Evolutionary conservation across 2,113 vertebrate species (phyloP).

Genomic region (Dipodomys spectabilis): DNA sequence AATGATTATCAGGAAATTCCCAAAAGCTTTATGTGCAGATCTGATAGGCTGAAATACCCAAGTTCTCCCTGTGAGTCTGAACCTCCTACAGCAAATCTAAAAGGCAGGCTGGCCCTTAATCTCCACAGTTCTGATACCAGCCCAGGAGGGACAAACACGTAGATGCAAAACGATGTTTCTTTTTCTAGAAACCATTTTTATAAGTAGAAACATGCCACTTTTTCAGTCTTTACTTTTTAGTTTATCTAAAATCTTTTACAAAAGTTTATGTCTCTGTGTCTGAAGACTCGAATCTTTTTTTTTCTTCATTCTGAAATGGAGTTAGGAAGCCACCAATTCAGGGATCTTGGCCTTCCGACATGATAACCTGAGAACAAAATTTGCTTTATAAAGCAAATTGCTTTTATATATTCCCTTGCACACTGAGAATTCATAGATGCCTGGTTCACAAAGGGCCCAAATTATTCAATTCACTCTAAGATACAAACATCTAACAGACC

Average conservation of each 20-base stretch:
- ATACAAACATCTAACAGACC: not conserved
- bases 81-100: not conserved
- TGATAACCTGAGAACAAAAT: not conserved
- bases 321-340: not conserved
- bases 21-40: not conserved
- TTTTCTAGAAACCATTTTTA: conserved; percentile 23
- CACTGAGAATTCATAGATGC: not conserved
- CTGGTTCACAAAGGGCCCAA: not conserved
- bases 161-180: not conserved
- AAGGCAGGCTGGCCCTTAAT: not conserved
- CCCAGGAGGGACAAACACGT: not conserved
- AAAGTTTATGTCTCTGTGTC: not conserved
- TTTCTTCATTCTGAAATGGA: not conserved
- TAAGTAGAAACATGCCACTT: not conserved
- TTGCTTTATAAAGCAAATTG: not conserved
- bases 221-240: not conserved
- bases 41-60: not conserved
- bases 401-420: not conserved
- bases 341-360: not conserved
- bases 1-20: not conserved
- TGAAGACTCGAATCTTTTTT: not conserved
- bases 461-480: not conserved
- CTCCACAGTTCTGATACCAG: not conserved
- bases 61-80: not conserved
- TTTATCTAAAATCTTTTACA: not conserved